Evolutionary conservation across 2,888 invertebrate genomes (phyloP).

Genomic region (Adelphocoris suturalis): DNA sequence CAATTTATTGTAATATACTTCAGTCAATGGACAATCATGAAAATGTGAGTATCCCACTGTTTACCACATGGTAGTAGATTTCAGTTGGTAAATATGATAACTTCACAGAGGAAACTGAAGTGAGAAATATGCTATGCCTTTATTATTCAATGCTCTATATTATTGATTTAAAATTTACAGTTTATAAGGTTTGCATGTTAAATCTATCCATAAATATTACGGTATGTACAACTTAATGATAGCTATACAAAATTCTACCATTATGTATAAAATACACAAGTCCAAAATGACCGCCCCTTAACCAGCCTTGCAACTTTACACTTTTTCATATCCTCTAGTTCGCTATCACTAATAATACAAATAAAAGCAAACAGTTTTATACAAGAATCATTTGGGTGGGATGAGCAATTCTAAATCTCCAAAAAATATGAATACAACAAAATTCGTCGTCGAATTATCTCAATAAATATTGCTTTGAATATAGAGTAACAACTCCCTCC

Average conservation of each 20-base stretch:
- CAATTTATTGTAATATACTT: conserved; percentile 67
- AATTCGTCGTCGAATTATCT: conserved; percentile 52
- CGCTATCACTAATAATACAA: conserved; percentile 41
- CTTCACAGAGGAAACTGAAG: conserved; percentile 63
- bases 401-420: conserved; percentile 64
- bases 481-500: conserved; percentile 41
- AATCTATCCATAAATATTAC: conserved; percentile 75
- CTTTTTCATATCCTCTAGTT: conserved; percentile 59
- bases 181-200: conserved; percentile 75
- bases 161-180: conserved; percentile 76
- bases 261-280: conserved; percentile 70
- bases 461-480: conserved; percentile 68
- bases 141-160: conserved; percentile 75
- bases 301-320: conserved; percentile 68
- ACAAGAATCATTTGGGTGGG: conserved; percentile 63
- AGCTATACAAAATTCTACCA: conserved; percentile 74
- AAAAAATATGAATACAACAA: conserved; percentile 44
- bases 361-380: conserved; percentile 54
- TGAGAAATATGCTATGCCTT: conserved; percentile 66
- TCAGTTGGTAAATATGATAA: conserved; percentile 52
- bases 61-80: conserved; percentile 46
- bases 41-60: conserved; percentile 46
- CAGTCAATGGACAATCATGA: conserved; percentile 62
- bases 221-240: conserved; percentile 73
- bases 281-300: conserved; percentile 67